Evolutionary conservation across 1,140 invertebrate species (phyloP), one percentile per base, ranked within the genome.

Genomic region (Gonatopus flavifemur): DNA sequence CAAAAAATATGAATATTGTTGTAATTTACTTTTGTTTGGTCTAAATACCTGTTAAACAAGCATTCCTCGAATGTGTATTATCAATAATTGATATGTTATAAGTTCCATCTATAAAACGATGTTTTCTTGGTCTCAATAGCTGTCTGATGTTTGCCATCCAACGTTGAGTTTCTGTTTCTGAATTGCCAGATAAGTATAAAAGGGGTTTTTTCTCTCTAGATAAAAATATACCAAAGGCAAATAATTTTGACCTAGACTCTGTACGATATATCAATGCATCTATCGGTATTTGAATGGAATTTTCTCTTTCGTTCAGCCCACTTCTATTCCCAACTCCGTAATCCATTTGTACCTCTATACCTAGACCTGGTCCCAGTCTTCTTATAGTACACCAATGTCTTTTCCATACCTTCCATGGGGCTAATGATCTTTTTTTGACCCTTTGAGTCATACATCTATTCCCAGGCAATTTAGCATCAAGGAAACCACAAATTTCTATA

Each of bases 71-170:
- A 64, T 81, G 80, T 0, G 61, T 51, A 33, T 82, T 83, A 52
- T 83, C 82, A 9, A 83, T 67, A 12, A 83, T 68, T 1, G 82
- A 83, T 3, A 83, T 66, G 13, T 67, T 66, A 49, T 79, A 80
- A 30, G 73, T 73, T 44, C 69, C 73, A 21, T 73, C 66, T 64
- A 69, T 39, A 45, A 72, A 48, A 45, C 66, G 43, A 62, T 72
- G 52, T 9, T 49, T 65, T 30, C 74, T 68, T 0, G 78, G 76
- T 38, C 64, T 75, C 6, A 84, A 64, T 38, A 82, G 46, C 24
- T 76, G 69, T 48, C 82, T 65, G 3, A 84, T 69, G 28, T 69
- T 75, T 2, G 70, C 57, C 73, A 84, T 83, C 81, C 81, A 84
- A 33, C 72, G 65, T 49, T 84, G 82, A 3, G 76, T 72, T 37